These are phyloP conservation scores for Diploptera punctata DNA, from an alignment of 2,888 invertebrate species.

Conservation along the genomic window DNA sequence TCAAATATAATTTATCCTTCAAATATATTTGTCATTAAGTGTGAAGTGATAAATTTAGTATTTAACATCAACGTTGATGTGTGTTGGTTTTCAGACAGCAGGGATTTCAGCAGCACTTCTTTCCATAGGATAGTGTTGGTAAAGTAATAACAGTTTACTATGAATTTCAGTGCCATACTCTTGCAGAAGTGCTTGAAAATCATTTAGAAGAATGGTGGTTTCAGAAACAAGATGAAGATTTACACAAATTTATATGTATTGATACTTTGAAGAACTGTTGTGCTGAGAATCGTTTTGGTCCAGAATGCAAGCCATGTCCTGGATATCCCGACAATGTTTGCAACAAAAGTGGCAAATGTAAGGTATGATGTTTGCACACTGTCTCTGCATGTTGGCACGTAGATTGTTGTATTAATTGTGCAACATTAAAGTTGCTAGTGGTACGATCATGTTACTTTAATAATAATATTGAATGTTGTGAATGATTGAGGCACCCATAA, in stretches of 20 bases:
- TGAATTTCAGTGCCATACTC: constrained; percentile 74
- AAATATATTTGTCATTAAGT: too few relatives aligned
- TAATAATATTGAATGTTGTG: background rate
- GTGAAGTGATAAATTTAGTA: too few relatives aligned
- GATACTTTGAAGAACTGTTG: constrained; percentile 81
- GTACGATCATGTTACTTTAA: background rate
- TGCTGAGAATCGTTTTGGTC: constrained; percentile 82
- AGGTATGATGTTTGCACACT: constrained; percentile 55
- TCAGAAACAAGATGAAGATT: constrained; percentile 64
- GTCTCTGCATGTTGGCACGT: too few relatives aligned
- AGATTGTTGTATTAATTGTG: background rate
- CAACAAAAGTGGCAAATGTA: constrained; percentile 80
- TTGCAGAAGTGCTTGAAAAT: constrained; percentile 84
- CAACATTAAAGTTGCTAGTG: too few relatives aligned
- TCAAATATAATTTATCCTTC: too few relatives aligned
- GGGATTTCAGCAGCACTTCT: too few relatives aligned
- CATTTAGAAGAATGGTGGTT: constrained; percentile 91
- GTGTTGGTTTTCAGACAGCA: too few relatives aligned
- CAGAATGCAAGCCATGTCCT: constrained; percentile 78
- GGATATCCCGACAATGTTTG: constrained; percentile 79
- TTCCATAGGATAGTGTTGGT: too few relatives aligned
- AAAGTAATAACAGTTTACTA: too few relatives aligned
- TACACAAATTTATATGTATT: constrained; percentile 81
- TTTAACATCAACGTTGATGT: too few relatives aligned
- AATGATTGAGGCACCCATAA: too few relatives aligned